A percentile compares a stretch with the other conserved stretches of the same genome.
Conservation (phyloP, 1,140 invertebrate genomes). For the Cherax quadricarinatus region DNA sequence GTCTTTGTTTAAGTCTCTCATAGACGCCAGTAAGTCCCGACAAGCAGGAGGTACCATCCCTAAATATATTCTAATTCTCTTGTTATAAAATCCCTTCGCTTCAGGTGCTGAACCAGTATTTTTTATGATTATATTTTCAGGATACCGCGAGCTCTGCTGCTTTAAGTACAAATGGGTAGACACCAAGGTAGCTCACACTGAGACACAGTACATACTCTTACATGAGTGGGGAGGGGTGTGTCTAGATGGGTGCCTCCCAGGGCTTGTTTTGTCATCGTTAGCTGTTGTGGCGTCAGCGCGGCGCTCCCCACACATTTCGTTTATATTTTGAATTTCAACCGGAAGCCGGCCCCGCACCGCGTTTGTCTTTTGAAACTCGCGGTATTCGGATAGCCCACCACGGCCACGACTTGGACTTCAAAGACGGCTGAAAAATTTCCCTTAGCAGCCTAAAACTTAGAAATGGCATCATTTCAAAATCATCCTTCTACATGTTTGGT, state of each 20-base stretch:
- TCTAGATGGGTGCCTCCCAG: not conserved
- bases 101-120: too few species aligned
- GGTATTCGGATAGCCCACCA: not conserved
- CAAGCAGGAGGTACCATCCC: too few species aligned
- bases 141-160: too few species aligned
- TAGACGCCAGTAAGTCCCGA: too few species aligned
- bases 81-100: too few species aligned
- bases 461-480: not conserved
- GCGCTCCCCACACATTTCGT: conserved; percentile 38
- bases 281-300: conserved; percentile 19
- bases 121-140: too few species aligned
- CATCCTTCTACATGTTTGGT: too few species aligned
- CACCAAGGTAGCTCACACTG: too few species aligned
- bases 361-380: conserved; percentile 60
- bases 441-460: not conserved
- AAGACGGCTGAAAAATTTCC: not conserved
- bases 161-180: too few species aligned
- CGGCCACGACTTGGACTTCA: conserved; percentile 19
- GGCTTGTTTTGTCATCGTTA: conserved; percentile 36
- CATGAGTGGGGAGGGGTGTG: not conserved
- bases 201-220: too few species aligned
- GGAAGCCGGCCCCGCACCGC: conserved; percentile 37
- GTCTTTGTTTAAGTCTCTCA: too few species aligned
- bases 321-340: conserved; percentile 68
- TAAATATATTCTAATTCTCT: too few species aligned